These are phyloP conservation scores for Acanthurus lineatus DNA, from an alignment of 2,797 vertebrate genomes.

Conservation along the genomic window DNA sequence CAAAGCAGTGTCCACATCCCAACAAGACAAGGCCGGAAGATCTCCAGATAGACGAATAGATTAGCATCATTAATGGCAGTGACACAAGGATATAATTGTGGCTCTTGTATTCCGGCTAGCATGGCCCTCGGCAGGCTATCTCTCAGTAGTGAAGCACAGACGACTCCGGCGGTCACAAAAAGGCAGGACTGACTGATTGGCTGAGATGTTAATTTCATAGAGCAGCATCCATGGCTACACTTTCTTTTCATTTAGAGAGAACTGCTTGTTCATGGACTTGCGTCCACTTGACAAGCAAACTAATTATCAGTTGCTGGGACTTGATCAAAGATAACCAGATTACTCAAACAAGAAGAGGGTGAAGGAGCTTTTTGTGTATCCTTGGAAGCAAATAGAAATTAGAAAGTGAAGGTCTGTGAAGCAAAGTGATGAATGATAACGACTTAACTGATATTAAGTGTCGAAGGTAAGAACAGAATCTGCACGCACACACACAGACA, in stretches of 20 bases:
- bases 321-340: slow-evolving; percentile 55
- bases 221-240: slow-evolving; percentile 65
- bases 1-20: slow-evolving; percentile 59
- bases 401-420: slow-evolving; percentile 36
- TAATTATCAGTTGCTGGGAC: slow-evolving; percentile 69
- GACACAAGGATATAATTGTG: slow-evolving; percentile 76
- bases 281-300: slow-evolving; percentile 61
- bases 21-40: slow-evolving; percentile 61
- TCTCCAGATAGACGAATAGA: slow-evolving; percentile 75
- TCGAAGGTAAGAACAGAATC: slow-evolving; percentile 11
- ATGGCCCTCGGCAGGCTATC: slow-evolving; percentile 50
- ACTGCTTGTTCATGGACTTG: slow-evolving; percentile 54
- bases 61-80: slow-evolving; percentile 74
- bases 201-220: slow-evolving; percentile 69
- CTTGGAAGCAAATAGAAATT: slow-evolving; percentile 37
- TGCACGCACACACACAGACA: slow-evolving; percentile 16
- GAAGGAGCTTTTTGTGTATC: slow-evolving; percentile 38
- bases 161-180: slow-evolving; percentile 41
- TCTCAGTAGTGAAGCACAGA: slow-evolving; percentile 45
- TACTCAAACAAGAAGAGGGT: slow-evolving; percentile 27
- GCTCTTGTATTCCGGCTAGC: slow-evolving; percentile 66
- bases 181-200: slow-evolving; percentile 64
- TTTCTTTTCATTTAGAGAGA: slow-evolving; percentile 59
- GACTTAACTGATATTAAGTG: slow-evolving; percentile 43
- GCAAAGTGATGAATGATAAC: slow-evolving; percentile 59